Evolutionary conservation across 2,797 vertebrate species (phyloP), one percentile per base, ranked within the genome.

Genomic region (Ispidina lecontei): DNA sequence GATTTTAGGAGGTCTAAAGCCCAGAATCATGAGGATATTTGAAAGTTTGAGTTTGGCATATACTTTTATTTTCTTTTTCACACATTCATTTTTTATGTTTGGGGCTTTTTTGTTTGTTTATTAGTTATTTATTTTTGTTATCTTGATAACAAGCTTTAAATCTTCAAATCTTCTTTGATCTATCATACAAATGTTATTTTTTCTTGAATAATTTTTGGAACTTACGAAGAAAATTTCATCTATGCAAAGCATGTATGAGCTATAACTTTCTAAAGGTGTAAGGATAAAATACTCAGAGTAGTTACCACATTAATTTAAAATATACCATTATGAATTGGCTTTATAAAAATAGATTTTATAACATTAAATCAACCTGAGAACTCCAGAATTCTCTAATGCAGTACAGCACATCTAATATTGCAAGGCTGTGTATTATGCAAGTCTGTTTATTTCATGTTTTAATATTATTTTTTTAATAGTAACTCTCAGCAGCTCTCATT

Each of bases 21-120:
- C 25, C 18, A 69, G 26, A 91, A 81, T 69, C 31, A 51, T 29
- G 51, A 46, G 71, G 13, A 14, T 2, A 26, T 52, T 82, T 37
- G 11, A 41, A 51, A 70, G 28, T 44, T 59, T 49, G 25, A 59
- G 6, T 62, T 39, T 14, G 37, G 29, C 65, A 59, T 78, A 79
- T 52, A 80, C 73, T 62, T 79, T 84, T 83, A 4, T 43, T 93
- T 96, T 76, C 4, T 90, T 91, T 95, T 76, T 84, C 56, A 21
- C 33, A 18, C 14, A 49, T 69, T 55, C 22, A 33, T 31, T 81
- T 87, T 80, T 65, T 70, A 79, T 87, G 19, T 35, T 60, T 62
- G 29, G 39, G 7, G 51, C 33, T 65, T 58, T 39, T 26, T 9
- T 46, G 19, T 49, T 49, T 49, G 7, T 49, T 49, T 9, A 25